phyloP scores from a whole-genome alignment of 2,797 vertebrate genomes.

The Phoeniculus purpureus region DNA sequence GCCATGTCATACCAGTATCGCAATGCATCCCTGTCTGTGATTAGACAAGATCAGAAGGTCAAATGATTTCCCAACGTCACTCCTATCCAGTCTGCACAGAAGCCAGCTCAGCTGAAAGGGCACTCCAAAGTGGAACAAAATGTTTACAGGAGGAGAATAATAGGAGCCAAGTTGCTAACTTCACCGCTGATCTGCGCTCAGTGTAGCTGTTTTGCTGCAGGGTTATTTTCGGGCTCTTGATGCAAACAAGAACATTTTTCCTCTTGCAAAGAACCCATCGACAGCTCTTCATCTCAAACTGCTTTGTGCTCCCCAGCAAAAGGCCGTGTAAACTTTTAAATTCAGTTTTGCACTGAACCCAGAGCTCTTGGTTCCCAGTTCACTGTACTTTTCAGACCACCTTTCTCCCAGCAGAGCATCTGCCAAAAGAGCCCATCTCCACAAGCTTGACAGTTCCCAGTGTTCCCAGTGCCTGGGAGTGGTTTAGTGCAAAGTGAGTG shows the following conservation, averaged over 20 bases:
- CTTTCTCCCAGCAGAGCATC: neutral
- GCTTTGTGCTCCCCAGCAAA: neutral
- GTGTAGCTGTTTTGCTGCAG: neutral
- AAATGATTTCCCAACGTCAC: neutral
- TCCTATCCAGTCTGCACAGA: neutral
- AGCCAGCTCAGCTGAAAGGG: neutral
- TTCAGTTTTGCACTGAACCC: neutral
- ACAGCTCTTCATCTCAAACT: neutral
- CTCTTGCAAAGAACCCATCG: neutral
- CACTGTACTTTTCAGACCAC: neutral
- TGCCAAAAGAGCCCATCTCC: neutral
- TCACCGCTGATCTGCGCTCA: neutral
- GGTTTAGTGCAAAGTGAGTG: neutral
- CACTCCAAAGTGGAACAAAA: neutral
- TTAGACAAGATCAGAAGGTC: neutral
- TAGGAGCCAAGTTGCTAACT: neutral
- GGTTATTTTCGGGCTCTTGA: neutral
- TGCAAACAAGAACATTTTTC: neutral
- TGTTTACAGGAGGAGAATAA: neutral
- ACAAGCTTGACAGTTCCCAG: neutral
- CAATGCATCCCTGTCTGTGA: neutral
- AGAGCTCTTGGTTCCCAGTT: neutral
- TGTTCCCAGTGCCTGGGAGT: rapidly evolving
- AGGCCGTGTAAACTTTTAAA: neutral
- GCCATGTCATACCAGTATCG: neutral